Evolutionary conservation across 2,797 vertebrate genomes (phyloP).

Genomic region (Serranus cabrilla): DNA sequence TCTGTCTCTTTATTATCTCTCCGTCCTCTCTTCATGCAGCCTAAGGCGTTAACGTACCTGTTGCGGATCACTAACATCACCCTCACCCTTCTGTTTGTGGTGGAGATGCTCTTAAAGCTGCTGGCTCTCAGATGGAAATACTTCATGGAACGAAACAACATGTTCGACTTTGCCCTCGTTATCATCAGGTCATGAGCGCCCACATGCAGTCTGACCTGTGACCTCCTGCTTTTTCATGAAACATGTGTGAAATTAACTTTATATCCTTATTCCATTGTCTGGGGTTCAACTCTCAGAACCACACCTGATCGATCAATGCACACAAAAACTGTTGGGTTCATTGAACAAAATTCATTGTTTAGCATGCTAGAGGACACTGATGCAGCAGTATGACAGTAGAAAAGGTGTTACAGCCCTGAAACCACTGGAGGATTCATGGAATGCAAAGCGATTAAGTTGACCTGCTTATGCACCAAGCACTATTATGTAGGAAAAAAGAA

Average conservation of each 20-base stretch:
- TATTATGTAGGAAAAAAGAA: no score
- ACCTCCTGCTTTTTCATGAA: background rate
- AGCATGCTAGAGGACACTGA: no score
- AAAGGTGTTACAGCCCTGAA: no score
- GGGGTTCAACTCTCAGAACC: background rate
- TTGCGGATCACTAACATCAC: background rate
- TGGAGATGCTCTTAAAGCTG: constrained; percentile 28
- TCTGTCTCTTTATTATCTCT: background rate
- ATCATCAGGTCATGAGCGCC: constrained; percentile 27
- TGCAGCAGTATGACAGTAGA: no score
- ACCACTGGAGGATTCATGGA: no score
- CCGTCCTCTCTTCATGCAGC: constrained; percentile 9
- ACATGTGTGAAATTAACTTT: background rate
- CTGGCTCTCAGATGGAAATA: background rate
- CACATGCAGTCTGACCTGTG: background rate
- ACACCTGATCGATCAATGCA: no score
- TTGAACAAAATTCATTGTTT: no score
- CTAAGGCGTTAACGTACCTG: rapidly evolving
- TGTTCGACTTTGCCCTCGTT: constrained; percentile 29
- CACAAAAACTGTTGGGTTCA: no score
- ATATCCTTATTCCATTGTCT: background rate
- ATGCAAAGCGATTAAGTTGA: no score
- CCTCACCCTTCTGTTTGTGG: background rate
- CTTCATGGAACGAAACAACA: background rate
- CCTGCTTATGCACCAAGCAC: no score